A percentile compares a stretch with the other conserved stretches of the same genome.
Evolutionary conservation across 2,888 invertebrate species (phyloP).

Genomic region (Stenolophus ochropezus): DNA sequence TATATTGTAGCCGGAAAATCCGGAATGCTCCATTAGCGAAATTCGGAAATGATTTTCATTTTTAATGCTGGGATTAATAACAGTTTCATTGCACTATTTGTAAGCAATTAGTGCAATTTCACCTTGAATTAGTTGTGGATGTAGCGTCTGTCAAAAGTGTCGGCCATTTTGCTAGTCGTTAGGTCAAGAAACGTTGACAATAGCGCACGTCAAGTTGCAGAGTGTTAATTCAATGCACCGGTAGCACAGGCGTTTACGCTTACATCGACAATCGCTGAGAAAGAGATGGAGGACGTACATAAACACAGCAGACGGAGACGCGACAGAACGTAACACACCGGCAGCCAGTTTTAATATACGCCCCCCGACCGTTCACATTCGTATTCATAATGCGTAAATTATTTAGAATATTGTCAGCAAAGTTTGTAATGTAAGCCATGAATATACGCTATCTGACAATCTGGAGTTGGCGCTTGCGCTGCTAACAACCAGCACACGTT

Average conservation of each 20-base stretch:
- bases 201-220: slow-evolving; percentile 21
- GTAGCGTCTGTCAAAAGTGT: slow-evolving; percentile 6
- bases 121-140: background rate
- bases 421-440: slow-evolving; percentile 59
- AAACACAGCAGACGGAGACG: slow-evolving; percentile 4
- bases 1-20: no score
- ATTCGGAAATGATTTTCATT: no score
- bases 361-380: slow-evolving; percentile 50
- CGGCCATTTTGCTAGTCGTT: slow-evolving; percentile 15
- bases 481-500: slow-evolving; percentile 30
- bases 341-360: slow-evolving; percentile 39
- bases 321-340: slow-evolving; percentile 34
- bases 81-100: background rate
- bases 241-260: slow-evolving; percentile 24
- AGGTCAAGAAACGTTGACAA: slow-evolving; percentile 43
- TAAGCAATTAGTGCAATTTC: background rate
- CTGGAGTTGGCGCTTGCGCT: slow-evolving; percentile 39
- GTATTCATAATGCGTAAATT: slow-evolving; percentile 60
- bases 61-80: background rate
- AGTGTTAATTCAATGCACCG: slow-evolving; percentile 38
- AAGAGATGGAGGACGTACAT: background rate
- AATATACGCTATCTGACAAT: slow-evolving; percentile 59
- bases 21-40: no score
- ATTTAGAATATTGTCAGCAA: slow-evolving; percentile 60
- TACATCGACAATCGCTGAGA: slow-evolving; percentile 28